Conservation (phyloP, 2,797 vertebrate species). For the Crocidura indochinensis region DNA sequence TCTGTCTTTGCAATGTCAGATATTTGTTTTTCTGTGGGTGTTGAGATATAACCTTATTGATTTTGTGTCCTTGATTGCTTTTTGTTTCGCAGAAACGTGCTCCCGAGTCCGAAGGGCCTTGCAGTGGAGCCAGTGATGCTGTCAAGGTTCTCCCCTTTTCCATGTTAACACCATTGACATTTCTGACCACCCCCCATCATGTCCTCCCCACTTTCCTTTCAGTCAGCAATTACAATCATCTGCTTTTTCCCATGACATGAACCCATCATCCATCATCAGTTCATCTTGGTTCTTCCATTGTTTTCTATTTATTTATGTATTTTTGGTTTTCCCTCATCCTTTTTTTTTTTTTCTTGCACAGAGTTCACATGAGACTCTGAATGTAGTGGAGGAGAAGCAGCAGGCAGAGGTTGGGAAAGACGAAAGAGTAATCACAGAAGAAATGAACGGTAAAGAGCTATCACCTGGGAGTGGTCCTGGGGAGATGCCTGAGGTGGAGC, state of each 20-base stretch:
- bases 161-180: conserved; percentile 85
- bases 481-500: conserved; percentile 88
- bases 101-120: conserved; percentile 91
- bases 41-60: conserved; percentile 89
- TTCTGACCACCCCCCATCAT: conserved; percentile 85
- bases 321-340: conserved; percentile 88
- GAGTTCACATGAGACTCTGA: conserved; percentile 95
- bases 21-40: conserved; percentile 79
- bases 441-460: conserved; percentile 91
- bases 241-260: conserved; percentile 90
- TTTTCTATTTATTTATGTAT: conserved; percentile 92
- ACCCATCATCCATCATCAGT: conserved; percentile 88
- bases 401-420: conserved; percentile 96
- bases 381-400: conserved; percentile 94
- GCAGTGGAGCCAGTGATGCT: conserved; percentile 91
- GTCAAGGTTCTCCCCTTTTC: conserved; percentile 92
- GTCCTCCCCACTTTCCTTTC: conserved; percentile 87
- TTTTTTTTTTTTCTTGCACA: conserved; percentile 90
- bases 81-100: conserved; percentile 92
- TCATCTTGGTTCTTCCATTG: conserved; percentile 89
- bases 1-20: conserved; percentile 73
- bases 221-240: conserved; percentile 89
- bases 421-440: conserved; percentile 95
- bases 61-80: conserved; percentile 92
- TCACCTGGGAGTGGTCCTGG: conserved; percentile 90